These are phyloP conservation scores for Trichomycterus rosablanca DNA, from an alignment of 2,113 vertebrate species.

Conservation along the genomic window DNA sequence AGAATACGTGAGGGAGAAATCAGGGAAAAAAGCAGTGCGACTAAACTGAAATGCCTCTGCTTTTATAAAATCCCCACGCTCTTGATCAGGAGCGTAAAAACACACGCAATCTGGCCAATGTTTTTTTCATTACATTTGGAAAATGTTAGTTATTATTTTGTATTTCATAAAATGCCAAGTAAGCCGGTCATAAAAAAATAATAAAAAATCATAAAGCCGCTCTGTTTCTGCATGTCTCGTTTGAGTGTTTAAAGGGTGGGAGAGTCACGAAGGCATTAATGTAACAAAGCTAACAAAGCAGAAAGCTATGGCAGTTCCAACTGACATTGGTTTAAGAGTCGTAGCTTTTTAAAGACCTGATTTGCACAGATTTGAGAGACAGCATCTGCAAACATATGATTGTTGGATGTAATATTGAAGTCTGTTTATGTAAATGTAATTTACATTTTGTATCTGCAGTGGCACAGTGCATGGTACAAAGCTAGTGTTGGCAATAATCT, in stretches of 20 bases:
- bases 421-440: neutral
- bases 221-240: slow-evolving; percentile 56
- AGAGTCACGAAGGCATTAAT: slow-evolving; percentile 1
- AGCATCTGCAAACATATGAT: no score
- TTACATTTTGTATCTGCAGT: neutral
- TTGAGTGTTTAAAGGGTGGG: slow-evolving; percentile 40
- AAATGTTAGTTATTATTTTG: slow-evolving; percentile 72
- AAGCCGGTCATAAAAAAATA: slow-evolving; percentile 61
- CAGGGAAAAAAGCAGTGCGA: neutral
- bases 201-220: slow-evolving; percentile 53
- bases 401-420: neutral
- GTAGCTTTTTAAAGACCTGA: no score
- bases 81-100: slow-evolving; percentile 53
- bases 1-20: no score
- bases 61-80: slow-evolving; percentile 44
- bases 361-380: no score
- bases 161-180: slow-evolving; percentile 68
- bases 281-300: slow-evolving; percentile 18
- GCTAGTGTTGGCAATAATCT: slow-evolving; percentile 49
- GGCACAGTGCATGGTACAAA: neutral
- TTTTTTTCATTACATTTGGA: slow-evolving; percentile 66
- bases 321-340: neutral
- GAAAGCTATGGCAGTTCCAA: slow-evolving; percentile 4
- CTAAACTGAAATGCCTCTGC: slow-evolving; percentile 50
- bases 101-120: slow-evolving; percentile 43